Base-by-base conservation (phyloP, 1,140 invertebrate genomes). In the Galendromus occidentalis region DNA sequence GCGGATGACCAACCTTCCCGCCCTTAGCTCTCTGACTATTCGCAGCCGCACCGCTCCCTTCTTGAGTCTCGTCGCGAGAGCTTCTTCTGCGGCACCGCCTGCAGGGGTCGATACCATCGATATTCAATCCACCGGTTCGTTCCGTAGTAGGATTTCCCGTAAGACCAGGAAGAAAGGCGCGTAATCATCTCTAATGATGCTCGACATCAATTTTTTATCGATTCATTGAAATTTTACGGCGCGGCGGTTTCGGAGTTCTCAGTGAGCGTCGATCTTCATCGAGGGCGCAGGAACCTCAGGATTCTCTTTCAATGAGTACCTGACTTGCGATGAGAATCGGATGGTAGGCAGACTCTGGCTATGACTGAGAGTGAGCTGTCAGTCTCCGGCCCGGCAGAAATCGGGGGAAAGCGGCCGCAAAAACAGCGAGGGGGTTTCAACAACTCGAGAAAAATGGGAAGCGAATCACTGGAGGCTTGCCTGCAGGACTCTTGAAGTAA, bases 401-500 rank as follows among this genome's bases (percentile, higher is more conserved):
- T n/a, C n/a, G n/a, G n/a, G n/a, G n/a, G n/a, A n/a, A n/a, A n/a
- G 22, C 17, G 7, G 22, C 33, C 7, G 22, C 22, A 18, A n/a
- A 18, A 55, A 51, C n/a, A n/a, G n/a, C n/a, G n/a, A n/a, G n/a
- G n/a, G n/a, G 29, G 47, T n/a, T 65, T 17, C 65, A 65, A 42
- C 69, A 44, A 14, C 64, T 42, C 1, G n/a, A n/a, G n/a, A n/a
- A n/a, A n/a, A n/a, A n/a, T n/a, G n/a, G n/a, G n/a, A n/a, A n/a
- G n/a, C 33, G 30, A 64, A 42, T 66, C 39, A 17, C 66, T 39
- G 47, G 67, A 74, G 73, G 77, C 73, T 76, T 70, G 79, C 85
- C 77, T 91, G 82, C 69, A 81, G 79, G 1, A 95, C 74, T 68
- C 87, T 79, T 29, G 80, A 78, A 41, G 82, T 77, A 68, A 90